Evolutionary conservation across 2,797 vertebrate genomes (phyloP), one percentile per base, ranked within the genome.

Genomic region (Silurus aristotelis): DNA sequence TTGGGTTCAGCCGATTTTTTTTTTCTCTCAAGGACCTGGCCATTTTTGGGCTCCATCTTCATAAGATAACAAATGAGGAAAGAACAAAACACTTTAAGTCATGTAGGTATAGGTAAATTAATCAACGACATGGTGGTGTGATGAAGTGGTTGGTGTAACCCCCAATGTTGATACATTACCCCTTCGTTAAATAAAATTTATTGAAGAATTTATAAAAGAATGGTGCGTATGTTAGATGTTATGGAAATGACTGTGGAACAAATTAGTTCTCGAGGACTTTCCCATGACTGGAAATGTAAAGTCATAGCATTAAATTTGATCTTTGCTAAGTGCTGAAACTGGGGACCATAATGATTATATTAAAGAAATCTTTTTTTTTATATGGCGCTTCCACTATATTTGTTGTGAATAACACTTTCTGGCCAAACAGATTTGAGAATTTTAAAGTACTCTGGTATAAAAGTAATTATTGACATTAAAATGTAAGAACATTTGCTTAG

Each of bases 391-490:
- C 71, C 25, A 10, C 46, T 2, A 73, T 15, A 14, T 22, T 25
- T 12, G 43, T 22, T n/a, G 20, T 52, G 22, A 52, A 52, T 52
- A 12, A 73, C 71, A 25, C 20, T 22, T 73, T 14, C 71, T n/a
- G 46, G 8, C 46, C 71, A 72, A 72, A 46, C 43, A 52, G 22
- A 73, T 52, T 73, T 73, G 71, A 73, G 46, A 52, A 73, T 73
- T 52, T 17, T 14, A 48, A 73, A 14, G 12, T 5, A 8, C 70
- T 52, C 10, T 7, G 70, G 6, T n/a, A 48, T 6, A 14, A 31
- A 68, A 38, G 31, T 38, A 68, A 19, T 68, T 19, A 68, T 19
- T 3, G 10, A 66, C 25, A 68, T 38, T 38, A 19, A 15, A 68
- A 68, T 5, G 14, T 15, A 2, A 68, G 6, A 14, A 67, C 27